Conservation (phyloP, 53 echinoderm and acorn worm genomes). For the Glandiceps talaboti region DNA sequence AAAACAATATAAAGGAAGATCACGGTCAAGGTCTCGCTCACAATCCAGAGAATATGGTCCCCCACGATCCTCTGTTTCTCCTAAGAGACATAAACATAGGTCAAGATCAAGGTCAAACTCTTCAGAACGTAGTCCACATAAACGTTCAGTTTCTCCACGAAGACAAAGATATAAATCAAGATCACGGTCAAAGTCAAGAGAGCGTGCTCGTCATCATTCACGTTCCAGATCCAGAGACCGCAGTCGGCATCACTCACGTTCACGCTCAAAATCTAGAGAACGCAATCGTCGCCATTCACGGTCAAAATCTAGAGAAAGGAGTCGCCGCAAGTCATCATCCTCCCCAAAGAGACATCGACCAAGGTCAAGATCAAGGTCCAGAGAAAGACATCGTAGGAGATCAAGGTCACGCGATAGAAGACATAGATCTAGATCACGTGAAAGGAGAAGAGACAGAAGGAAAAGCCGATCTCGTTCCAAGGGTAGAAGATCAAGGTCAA, state of each 20-base stretch:
- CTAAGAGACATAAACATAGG: neutral
- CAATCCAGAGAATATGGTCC: too few relatives aligned
- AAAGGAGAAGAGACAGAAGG: neutral
- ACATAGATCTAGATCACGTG: constrained; percentile 39
- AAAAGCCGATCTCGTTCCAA: neutral
- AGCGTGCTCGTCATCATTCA: constrained; percentile 3
- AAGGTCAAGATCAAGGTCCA: constrained; percentile 13
- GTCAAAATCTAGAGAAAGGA: neutral
- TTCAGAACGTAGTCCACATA: neutral
- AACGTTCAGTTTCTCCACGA: neutral
- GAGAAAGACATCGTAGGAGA: constrained; percentile 20
- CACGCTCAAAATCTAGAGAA: neutral
- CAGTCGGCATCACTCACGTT: neutral
- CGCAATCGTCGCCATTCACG: neutral
- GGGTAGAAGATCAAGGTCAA: neutral
- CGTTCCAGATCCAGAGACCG: neutral
- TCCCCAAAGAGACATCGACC: neutral
- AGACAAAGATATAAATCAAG: constrained; percentile 13
- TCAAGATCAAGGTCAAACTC: constrained; percentile 5
- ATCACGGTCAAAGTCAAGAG: constrained; percentile 47
- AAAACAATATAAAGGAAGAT: neutral
- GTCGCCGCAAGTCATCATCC: neutral
- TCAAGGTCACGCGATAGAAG: constrained; percentile 9
- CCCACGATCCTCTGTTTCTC: neutral
- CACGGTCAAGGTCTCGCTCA: neutral